Evolutionary conservation across 2,113 vertebrate species (phyloP), one percentile per base, ranked within the genome.

Genomic region (Thamnophis sirtalis): DNA sequence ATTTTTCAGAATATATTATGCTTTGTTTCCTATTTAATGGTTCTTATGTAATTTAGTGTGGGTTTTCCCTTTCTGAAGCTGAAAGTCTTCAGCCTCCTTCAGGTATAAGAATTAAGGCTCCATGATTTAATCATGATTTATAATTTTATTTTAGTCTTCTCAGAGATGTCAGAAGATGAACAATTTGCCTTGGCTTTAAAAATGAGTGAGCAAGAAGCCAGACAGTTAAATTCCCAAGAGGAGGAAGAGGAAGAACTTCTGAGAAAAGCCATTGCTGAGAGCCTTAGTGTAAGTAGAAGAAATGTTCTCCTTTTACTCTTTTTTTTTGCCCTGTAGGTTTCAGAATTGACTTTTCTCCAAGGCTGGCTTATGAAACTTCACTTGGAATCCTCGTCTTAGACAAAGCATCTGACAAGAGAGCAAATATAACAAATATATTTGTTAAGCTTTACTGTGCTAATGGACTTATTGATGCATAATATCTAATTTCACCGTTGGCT

Each of bases 81-180:
- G 85, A 88, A 85, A 55, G 90, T 93, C 51, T 26, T 80, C 48
- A 53, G 56, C 2, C 4, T 3, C 90, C 94, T 63, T 73, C 49
- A n/a, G 8, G 1, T 4, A 15, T 0, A 91, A 89, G 49, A 26
- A 0, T 5, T 55, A 56, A 21, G 11, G 92, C 53, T 91, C 92
- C 54, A 4, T 24, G 21, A 54, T 51, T 89, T 87, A n/a, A 51
- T 54, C 2, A 33, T 85, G n/a, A 55, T 15, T n/a, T 94, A 22
- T 33, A 19, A 50, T 91, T 63, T 93, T 85, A 7, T 92, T 91
- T 94, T 85, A 26, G 22, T 3, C n/a, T 89, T 49, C 93, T 54
- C 93, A 99, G 99, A 98, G 86, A 98, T 99, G 99, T 98, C 98
- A 3, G 99, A 99, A 97, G 99, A 99, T 68, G 98, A 99, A 94